Percentiles rank a stretch among this genome's conserved stretches.
phyloP scores from a whole-genome alignment of 2,113 vertebrate species.

The Dicerorhinus sumatrensis region DNA sequence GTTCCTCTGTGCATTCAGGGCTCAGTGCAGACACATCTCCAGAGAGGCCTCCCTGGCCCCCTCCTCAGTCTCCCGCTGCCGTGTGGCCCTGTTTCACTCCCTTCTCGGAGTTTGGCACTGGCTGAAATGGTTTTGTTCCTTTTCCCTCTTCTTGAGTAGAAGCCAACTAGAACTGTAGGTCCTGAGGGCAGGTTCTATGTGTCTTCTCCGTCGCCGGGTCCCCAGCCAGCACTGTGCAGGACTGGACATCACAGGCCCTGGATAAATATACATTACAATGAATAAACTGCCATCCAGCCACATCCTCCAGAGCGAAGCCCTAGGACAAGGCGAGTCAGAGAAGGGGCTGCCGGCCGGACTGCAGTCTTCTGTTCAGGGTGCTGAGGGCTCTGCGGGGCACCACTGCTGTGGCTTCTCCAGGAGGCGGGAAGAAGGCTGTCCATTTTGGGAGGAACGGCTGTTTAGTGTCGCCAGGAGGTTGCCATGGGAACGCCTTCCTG shows the following conservation, averaged over 20 bases:
- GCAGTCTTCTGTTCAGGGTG: not conserved
- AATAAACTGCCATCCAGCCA: not conserved
- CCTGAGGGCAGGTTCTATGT: not conserved
- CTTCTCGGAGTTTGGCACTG: not conserved
- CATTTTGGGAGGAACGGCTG: conserved; percentile 18
- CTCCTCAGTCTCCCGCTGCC: not conserved
- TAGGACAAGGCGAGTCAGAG: not conserved
- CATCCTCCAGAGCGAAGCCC: not conserved
- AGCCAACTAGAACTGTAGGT: not conserved
- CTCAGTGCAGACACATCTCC: not conserved
- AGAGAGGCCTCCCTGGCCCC: not conserved
- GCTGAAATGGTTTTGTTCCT: not conserved
- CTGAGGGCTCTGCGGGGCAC: not conserved
- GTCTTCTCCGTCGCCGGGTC: not conserved
- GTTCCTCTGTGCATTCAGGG: not conserved
- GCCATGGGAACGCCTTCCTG: conserved; percentile 75
- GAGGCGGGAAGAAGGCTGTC: not conserved
- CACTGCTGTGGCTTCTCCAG: not conserved
- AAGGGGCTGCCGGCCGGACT: not conserved
- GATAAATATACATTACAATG: not conserved
- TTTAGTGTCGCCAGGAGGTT: conserved; percentile 74
- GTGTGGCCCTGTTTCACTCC: not conserved
- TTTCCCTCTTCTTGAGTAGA: not conserved
- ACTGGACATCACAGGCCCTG: not conserved
- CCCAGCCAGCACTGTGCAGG: not conserved